Evolutionary conservation across 2,113 vertebrate genomes (phyloP), one percentile per base, ranked within the genome.

Genomic region (Aplodontia rufa): DNA sequence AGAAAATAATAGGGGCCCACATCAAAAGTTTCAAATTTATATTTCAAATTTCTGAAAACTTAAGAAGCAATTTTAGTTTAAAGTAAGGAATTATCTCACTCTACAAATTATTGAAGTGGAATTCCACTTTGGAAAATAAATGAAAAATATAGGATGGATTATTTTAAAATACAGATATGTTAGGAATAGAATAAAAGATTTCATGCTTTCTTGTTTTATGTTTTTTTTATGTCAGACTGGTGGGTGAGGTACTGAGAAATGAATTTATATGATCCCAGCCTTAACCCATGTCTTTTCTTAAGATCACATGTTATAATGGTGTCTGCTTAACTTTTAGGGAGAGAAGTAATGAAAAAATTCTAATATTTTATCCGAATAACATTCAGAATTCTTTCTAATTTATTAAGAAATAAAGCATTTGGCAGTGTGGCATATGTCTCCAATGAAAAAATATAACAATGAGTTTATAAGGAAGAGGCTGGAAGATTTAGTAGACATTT

Each of bases 1-100:
- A 64, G 47, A 62, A 58, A 81, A 75, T 83, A 74, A 66, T 7
- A 92, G 42, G 75, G 58, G 6, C 13, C 93, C 17, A 66, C 16
- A 87, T 90, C 12, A 80, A 91, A 95, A 60, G 5, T 37, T 76
- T 91, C 14, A 81, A 49, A 76, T 26, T 9, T 32, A 28, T 79
- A 75, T 51, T 94, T 90, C 6, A 75, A 94, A 96, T 93, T 88
- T 96, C 37, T 93, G 69, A 87, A 92, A 92, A 80, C 47, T 71
- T 74, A 76, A 42, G 6, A 76, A 42, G 6, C 53, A 93, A 45
- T 92, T 83, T 12, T 64, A 47, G 75, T 85, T 96, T 79, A 87
- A 93, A 79, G 9, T 49, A 86, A 85, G 32, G 74, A 93, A 94
- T 82, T 82, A 32, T 49, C 12, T 51, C 58, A 75, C 35, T 84